Conservation (phyloP, 2,888 invertebrate species). For the Eucriotettix oculatus region DNA sequence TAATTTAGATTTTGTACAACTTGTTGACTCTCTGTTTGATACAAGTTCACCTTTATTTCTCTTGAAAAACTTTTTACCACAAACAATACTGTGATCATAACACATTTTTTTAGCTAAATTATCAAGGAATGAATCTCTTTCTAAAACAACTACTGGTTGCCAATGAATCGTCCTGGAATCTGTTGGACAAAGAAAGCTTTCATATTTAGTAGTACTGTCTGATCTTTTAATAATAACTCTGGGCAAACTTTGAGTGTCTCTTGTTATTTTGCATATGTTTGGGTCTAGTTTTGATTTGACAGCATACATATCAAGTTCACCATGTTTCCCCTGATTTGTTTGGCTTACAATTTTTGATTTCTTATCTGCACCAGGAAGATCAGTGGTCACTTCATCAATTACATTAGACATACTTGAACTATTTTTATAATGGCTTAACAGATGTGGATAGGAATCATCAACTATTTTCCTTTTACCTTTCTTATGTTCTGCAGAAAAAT, state of each 20-base stretch:
- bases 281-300: neutral
- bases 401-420: neutral
- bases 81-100: neutral
- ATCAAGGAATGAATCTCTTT: slow-evolving; percentile 6
- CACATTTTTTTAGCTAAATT: neutral
- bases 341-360: neutral
- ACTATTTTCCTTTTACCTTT: neutral
- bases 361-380: neutral
- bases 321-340: neutral
- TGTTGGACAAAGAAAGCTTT: slow-evolving; percentile 5
- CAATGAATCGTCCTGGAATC: neutral
- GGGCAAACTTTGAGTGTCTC: neutral
- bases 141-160: slow-evolving; percentile 9
- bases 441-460: no score
- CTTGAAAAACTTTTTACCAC: no score
- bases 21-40: no score
- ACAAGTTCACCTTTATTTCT: no score
- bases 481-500: neutral
- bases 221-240: slow-evolving; percentile 10
- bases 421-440: no score
- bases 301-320: neutral
- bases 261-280: neutral
- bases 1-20: no score
- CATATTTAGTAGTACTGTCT: slow-evolving; percentile 7
- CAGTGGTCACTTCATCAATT: neutral